Evolutionary conservation across 2,797 vertebrate species (phyloP).

Genomic region (Lutjanus campechanus): DNA sequence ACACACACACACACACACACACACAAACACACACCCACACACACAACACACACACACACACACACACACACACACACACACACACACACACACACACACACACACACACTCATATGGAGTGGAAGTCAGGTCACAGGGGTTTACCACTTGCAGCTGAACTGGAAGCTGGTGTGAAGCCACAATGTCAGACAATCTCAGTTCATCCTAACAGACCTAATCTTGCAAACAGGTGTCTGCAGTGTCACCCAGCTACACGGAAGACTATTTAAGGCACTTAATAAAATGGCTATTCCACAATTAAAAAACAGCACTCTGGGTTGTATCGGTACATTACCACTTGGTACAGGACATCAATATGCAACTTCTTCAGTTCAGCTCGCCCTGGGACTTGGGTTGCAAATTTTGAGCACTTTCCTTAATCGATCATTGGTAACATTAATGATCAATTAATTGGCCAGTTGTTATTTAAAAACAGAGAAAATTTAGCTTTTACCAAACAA

Average conservation of each 20-base stretch:
- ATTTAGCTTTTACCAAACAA: too few species aligned
- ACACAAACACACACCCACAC: conserved; percentile 28
- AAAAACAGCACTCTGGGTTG: not conserved
- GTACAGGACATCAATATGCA: not conserved
- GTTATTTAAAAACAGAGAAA: too few species aligned
- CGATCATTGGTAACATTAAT: too few species aligned
- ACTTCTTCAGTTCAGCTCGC: not conserved
- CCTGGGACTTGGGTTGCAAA: not conserved
- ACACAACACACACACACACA: conserved; percentile 23
- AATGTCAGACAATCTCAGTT: conserved; percentile 19
- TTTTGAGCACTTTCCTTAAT: too few species aligned
- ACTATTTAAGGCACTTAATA: not conserved
- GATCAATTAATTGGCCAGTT: too few species aligned
- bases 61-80: too few species aligned
- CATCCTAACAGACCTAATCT: conserved; percentile 24
- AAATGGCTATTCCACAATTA: not conserved
- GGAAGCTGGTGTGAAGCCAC: conserved; percentile 39
- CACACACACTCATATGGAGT: conserved; percentile 40
- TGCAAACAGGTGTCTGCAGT: conserved; percentile 9
- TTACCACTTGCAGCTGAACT: conserved; percentile 54
- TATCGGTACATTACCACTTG: too few species aligned
- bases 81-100: conserved; percentile 29
- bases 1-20: conserved; percentile 21
- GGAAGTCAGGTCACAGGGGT: conserved; percentile 58
- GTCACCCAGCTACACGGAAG: not conserved